Percentiles rank a stretch among this genome's conserved stretches.
Conservation (phyloP, 1,140 invertebrate species). For the Drosophila obscura region DNA sequence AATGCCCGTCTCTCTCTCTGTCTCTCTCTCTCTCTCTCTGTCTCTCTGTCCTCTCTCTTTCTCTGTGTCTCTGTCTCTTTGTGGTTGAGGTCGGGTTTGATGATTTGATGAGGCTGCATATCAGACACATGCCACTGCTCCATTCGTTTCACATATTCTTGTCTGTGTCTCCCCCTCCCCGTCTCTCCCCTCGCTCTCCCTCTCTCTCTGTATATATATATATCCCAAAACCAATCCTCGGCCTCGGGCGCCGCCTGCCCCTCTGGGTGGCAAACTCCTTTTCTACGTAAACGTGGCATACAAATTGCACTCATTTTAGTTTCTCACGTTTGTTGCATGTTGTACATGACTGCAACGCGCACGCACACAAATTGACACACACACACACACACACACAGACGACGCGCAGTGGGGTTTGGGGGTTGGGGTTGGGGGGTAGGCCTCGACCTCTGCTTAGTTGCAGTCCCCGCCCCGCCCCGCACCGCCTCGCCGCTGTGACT, state of each 20-base stretch:
- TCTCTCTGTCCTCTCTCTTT: too few species aligned
- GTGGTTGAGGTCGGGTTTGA: constrained; percentile 24
- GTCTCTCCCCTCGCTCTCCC: neutral
- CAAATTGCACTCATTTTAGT: constrained; percentile 82
- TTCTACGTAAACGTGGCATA: constrained; percentile 73
- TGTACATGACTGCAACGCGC: constrained; percentile 78
- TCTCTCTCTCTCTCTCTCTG: too few species aligned
- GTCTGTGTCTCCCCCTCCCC: neutral
- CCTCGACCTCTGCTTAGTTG: constrained; percentile 66
- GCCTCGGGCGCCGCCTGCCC: neutral
- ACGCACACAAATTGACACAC: constrained; percentile 57
- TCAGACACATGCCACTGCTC: neutral
- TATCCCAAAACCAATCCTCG: constrained; percentile 45
- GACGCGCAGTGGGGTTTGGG: too few species aligned
- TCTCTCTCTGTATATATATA: constrained; percentile 4
- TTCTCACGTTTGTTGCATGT: constrained; percentile 81
- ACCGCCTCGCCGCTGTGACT: constrained; percentile 1
- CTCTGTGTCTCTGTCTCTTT: neutral
- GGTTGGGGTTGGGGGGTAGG: constrained; percentile 46
- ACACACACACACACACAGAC: constrained; percentile 12
- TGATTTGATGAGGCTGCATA: constrained; percentile 25
- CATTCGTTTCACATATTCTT: constrained; percentile 12
- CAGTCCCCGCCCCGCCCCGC: too few species aligned
- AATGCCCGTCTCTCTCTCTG: neutral
- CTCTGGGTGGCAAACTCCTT: neutral